Evolutionary conservation across 1,140 invertebrate species (phyloP).

Genomic region (Drosophila willistoni): DNA sequence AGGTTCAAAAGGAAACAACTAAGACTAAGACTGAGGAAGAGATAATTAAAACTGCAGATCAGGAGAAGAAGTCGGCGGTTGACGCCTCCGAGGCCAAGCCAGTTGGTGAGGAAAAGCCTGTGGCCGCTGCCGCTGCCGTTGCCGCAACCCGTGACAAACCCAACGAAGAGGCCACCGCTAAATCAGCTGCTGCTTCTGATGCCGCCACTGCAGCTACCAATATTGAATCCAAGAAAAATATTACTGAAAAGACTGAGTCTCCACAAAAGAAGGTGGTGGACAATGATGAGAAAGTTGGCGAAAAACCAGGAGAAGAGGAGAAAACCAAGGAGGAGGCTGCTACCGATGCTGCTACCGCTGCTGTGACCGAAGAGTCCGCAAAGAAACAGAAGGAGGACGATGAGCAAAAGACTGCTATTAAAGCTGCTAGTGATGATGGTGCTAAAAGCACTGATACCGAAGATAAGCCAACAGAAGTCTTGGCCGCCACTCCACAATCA

Average conservation of each 20-base stretch:
- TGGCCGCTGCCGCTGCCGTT: background rate
- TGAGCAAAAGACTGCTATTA: constrained; percentile 30
- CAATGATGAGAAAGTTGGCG: background rate
- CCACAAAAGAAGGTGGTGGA: constrained; percentile 7
- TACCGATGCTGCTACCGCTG: background rate
- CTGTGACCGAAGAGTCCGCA: constrained; percentile 20
- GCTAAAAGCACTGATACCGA: constrained; percentile 28
- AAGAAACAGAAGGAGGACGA: constrained; percentile 21
- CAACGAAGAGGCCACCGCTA: constrained; percentile 19
- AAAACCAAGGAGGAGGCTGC: background rate
- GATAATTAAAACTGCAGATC: constrained; percentile 6
- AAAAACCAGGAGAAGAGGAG: constrained; percentile 8
- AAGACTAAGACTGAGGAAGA: constrained; percentile 29
- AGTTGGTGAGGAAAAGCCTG: constrained; percentile 24
- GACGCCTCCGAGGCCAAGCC: constrained; percentile 10
- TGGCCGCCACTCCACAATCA: constrained; percentile 33
- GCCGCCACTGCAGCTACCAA: constrained; percentile 2
- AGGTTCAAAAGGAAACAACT: background rate
- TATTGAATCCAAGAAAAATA: constrained; percentile 13
- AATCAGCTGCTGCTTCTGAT: background rate
- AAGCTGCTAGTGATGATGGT: constrained; percentile 20
- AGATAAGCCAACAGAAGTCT: constrained; percentile 31
- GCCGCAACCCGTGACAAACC: constrained; percentile 20
- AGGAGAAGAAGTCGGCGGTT: constrained; percentile 19
- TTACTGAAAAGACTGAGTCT: constrained; percentile 28